Evolutionary conservation across 2,797 vertebrate species (phyloP).

Genomic region (Stomatorhinus walkeri): DNA sequence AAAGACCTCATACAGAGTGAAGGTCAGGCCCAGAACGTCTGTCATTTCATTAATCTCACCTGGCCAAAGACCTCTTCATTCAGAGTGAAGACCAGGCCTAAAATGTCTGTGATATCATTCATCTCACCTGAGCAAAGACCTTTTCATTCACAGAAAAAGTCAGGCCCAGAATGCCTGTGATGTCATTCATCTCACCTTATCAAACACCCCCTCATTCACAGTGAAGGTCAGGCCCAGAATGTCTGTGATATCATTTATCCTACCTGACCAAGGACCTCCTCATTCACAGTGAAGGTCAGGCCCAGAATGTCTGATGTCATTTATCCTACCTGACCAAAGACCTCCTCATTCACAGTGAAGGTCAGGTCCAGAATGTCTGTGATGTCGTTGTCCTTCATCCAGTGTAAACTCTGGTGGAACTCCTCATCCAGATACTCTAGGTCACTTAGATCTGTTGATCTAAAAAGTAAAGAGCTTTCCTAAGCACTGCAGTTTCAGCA

Average conservation of each 20-base stretch:
- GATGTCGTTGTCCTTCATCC: conserved; percentile 88
- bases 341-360: conserved; percentile 82
- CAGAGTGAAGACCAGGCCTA: no score
- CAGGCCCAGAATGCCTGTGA: conserved; percentile 46
- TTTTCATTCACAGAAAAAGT: conserved; percentile 83
- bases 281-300: neutral
- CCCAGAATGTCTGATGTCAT: neutral
- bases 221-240: conserved; percentile 82
- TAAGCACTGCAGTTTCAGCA: neutral
- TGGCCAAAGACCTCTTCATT: no score
- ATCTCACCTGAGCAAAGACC: conserved; percentile 75
- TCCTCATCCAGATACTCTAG: conserved; percentile 82
- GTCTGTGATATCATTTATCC: conserved; percentile 65
- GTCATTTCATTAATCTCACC: no score
- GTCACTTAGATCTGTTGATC: conserved; percentile 77
- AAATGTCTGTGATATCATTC: neutral
- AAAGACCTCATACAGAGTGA: neutral
- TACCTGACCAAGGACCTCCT: neutral
- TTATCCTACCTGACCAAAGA: conserved; percentile 57
- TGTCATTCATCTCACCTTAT: neutral
- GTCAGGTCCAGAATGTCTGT: conserved; percentile 80
- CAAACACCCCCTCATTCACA: neutral
- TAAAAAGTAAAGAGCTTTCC: conserved; percentile 32
- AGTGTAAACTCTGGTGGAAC: conserved; percentile 82
- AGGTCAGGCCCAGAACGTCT: no score